phyloP scores from a whole-genome alignment of 30 jellyfish, hydroid and myxozoan genomes.

The Calvadosia cruxmelitensis region DNA sequence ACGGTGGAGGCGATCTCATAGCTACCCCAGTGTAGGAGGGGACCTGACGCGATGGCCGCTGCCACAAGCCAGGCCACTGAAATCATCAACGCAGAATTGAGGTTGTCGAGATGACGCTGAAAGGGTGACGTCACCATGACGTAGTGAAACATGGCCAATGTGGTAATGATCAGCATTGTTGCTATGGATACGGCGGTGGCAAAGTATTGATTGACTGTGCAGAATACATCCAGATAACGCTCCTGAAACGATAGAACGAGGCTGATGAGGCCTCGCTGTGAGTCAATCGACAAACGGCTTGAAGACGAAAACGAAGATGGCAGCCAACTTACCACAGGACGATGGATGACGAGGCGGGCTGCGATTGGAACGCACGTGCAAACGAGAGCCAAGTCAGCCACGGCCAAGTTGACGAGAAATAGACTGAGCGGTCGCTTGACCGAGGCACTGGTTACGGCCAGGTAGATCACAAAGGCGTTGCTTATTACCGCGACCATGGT shows the following conservation, averaged over 20 bases:
- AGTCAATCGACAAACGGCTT: background rate
- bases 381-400: slow-evolving; percentile 48
- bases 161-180: slow-evolving; percentile 16
- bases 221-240: slow-evolving; percentile 28
- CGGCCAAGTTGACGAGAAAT: slow-evolving; percentile 47
- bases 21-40: slow-evolving; percentile 30
- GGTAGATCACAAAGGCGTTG: slow-evolving; percentile 31
- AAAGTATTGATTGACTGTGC: slow-evolving; percentile 20
- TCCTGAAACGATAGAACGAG: slow-evolving; percentile 14
- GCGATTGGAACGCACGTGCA: slow-evolving; percentile 71
- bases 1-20: slow-evolving; percentile 43
- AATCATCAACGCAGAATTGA: slow-evolving; percentile 15
- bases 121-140: slow-evolving; percentile 50
- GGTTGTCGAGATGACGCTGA: slow-evolving; percentile 11
- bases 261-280: background rate
- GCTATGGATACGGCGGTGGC: slow-evolving; percentile 26
- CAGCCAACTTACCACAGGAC: slow-evolving; percentile 16
- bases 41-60: slow-evolving; percentile 28
- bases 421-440: slow-evolving; percentile 35
- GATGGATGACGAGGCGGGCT: slow-evolving; percentile 15
- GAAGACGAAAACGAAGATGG: background rate
- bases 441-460: slow-evolving; percentile 41
- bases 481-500: slow-evolving; percentile 37
- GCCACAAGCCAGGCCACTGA: slow-evolving; percentile 32
- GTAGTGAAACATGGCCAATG: slow-evolving; percentile 29